Evolutionary conservation across 1,140 invertebrate species (phyloP), one percentile per base, ranked within the genome.

Genomic region (Oncopodura yosiiana): DNA sequence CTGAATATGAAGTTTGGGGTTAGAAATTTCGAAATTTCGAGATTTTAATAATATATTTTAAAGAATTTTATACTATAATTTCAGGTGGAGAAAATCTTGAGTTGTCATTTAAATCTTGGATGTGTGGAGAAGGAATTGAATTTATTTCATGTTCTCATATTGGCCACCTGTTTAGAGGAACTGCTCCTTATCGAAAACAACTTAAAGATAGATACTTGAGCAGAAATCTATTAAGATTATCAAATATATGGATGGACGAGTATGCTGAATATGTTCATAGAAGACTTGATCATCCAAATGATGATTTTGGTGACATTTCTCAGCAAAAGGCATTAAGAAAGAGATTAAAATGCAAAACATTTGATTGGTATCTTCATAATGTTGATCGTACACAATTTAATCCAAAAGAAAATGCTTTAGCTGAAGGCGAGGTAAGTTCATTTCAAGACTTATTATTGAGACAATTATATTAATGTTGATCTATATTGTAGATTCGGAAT

Each of bases 281-380:
- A 1, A 45, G 34, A 34, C 43, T 51, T 24, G 36, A 27, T 2
- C 23, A 51, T 46, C n/a, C n/a, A n/a, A 27, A 58, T 37, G 27
- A 46, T 19, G 19, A 82, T 8, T 82, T 87, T 16, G 91, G 91
- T 34, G 86, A 94, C 72, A 81, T 94, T 3, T 81, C 79, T 19
- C 80, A 82, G 58, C 75, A 92, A 3, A 74, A 77, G 58, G 75
- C 80, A 39, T 69, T 95, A 6, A 73, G 90, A 18, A 76, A 89
- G 60, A 75, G 77, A 49, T 75, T 99, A 23, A 81, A 94, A 64
- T 99, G 95, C 70, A 94, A 96, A 73, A 85, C 82, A 66, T 99
- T 99, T 77, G 78, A 89, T 38, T 98, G 94, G 94, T 98, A 94
- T 72, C 73, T 98, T 66, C 86, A 96, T 70, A 94, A 96, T 72